Conservation (phyloP, 2,113 vertebrate species). For the Hirundichthys speculiger region DNA sequence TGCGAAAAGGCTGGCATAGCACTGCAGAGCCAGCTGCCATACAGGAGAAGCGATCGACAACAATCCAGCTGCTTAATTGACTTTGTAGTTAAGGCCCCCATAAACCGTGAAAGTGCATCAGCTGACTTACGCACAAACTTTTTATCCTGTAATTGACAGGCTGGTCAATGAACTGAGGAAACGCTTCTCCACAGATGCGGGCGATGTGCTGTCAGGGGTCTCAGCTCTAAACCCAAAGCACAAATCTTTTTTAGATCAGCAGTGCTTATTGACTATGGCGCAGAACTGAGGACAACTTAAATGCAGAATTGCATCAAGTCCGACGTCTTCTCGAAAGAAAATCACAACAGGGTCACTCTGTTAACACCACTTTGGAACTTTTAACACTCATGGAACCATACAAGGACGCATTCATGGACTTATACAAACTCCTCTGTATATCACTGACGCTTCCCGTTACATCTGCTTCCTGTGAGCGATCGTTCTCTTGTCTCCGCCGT, state of each 20-base stretch:
- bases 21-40: too few relatives aligned
- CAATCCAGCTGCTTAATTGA: too few relatives aligned
- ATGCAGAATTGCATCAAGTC: too few relatives aligned
- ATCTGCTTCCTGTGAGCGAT: background rate
- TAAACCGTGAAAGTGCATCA: background rate
- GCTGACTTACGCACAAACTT: background rate
- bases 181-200: background rate
- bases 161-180: background rate
- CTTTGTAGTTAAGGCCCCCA: too few relatives aligned
- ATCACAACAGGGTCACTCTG: too few relatives aligned
- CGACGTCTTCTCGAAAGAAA: too few relatives aligned
- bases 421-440: background rate
- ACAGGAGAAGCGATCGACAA: too few relatives aligned
- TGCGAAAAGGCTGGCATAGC: background rate
- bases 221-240: background rate
- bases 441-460: background rate
- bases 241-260: background rate
- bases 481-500: background rate
- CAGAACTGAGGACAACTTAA: too few relatives aligned
- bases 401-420: too few relatives aligned
- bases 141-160: too few relatives aligned
- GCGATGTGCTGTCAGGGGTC: background rate
- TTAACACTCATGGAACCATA: too few relatives aligned
- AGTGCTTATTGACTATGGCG: background rate
- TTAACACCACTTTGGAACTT: too few relatives aligned